Evolutionary conservation across 2,113 vertebrate species (phyloP).

Genomic region (Scomber japonicus): DNA sequence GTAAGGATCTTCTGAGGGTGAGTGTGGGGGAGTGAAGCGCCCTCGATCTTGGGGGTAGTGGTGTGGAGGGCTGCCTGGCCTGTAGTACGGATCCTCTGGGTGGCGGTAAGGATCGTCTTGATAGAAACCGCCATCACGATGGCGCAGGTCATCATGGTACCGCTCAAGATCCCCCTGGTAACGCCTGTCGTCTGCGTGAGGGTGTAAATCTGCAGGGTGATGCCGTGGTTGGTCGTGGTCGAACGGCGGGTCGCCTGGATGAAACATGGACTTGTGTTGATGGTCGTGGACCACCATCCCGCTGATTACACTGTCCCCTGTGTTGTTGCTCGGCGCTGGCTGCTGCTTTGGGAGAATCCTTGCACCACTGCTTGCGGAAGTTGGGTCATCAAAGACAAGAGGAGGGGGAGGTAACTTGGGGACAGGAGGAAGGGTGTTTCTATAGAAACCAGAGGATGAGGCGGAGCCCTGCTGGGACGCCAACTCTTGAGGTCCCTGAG

Average conservation of each 20-base stretch:
- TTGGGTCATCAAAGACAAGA: slow-evolving; percentile 45
- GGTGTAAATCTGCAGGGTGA: slow-evolving; percentile 22
- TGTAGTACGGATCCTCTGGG: slow-evolving; percentile 39
- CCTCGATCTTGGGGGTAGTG: slow-evolving; percentile 52
- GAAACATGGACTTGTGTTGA: slow-evolving; percentile 72
- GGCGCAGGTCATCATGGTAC: slow-evolving; percentile 51
- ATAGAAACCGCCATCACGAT: background rate
- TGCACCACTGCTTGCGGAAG: background rate
- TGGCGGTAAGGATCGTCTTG: slow-evolving; percentile 49
- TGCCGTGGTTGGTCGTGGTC: slow-evolving; percentile 8
- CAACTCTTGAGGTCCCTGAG: slow-evolving; percentile 32
- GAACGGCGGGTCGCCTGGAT: slow-evolving; percentile 33
- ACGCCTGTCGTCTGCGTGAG: slow-evolving; percentile 72
- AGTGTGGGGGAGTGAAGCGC: slow-evolving; percentile 50
- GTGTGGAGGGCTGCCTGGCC: slow-evolving; percentile 53
- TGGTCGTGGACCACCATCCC: slow-evolving; percentile 79
- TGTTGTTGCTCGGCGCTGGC: background rate
- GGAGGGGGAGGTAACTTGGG: slow-evolving; percentile 79
- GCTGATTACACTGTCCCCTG: slow-evolving; percentile 43
- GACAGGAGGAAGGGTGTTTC: slow-evolving; percentile 76
- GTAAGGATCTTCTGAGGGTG: slow-evolving; percentile 70
- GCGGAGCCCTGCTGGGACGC: slow-evolving; percentile 38
- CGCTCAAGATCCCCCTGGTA: slow-evolving; percentile 59
- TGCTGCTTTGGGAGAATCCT: slow-evolving; percentile 44
- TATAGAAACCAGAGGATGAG: slow-evolving; percentile 60